phyloP scores from a whole-genome alignment of 2,113 vertebrate species.

The Burhinus bistriatus region DNA sequence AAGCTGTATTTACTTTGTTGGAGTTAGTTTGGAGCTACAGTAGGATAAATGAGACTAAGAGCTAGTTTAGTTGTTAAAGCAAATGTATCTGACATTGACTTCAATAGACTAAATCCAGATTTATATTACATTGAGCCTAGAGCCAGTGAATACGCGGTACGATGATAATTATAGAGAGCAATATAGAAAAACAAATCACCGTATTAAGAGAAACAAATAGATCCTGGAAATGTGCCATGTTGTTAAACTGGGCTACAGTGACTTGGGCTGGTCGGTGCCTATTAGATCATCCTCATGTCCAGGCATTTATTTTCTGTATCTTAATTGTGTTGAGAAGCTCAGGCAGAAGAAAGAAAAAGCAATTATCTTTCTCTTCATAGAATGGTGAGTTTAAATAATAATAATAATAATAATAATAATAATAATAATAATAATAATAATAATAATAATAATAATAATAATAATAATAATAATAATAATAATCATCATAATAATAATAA shows the following conservation, averaged over 20 bases:
- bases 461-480: neutral
- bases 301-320: neutral
- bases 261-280: neutral
- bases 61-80: conserved; percentile 16
- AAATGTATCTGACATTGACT: conserved; percentile 19
- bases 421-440: conserved; percentile 13
- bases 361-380: conserved; percentile 22
- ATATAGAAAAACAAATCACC: conserved; percentile 20
- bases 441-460: conserved; percentile 2
- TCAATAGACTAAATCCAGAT: conserved; percentile 37
- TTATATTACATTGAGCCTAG: conserved; percentile 3
- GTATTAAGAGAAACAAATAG: neutral
- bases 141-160: neutral
- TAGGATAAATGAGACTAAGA: conserved; percentile 9
- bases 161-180: neutral
- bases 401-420: neutral
- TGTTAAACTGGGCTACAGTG: neutral
- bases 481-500: neutral
- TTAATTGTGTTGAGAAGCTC: neutral
- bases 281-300: neutral
- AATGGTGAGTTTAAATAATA: neutral
- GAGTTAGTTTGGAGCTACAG: neutral
- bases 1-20: neutral
- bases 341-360: neutral
- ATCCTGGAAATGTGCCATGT: neutral